Evolutionary conservation across 2,797 vertebrate genomes (phyloP), one percentile per base, ranked within the genome.

Genomic region (Clarias pachynema): DNA sequence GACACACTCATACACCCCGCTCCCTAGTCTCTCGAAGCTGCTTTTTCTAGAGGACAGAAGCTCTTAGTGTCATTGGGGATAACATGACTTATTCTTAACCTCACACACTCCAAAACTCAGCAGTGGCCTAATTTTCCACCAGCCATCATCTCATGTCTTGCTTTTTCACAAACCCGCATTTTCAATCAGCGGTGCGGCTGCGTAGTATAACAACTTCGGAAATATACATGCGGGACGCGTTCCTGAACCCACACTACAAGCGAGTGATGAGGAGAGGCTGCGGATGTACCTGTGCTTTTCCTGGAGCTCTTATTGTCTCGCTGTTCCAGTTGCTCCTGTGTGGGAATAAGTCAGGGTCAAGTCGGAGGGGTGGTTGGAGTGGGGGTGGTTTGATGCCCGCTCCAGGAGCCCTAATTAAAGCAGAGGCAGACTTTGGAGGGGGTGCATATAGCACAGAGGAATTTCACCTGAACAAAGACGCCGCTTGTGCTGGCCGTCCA

Each of bases 381-480:
- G 31, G 63, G 31, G 73, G 63, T 59, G 66, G 81, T 66, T 81
- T 66, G 34, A 72, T 84, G 63, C 80, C 74, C 34, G 60, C 65
- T 87, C 37, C 49, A 87, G 84, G 80, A 79, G 59, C 15, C 69
- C 84, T 89, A 85, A 89, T 89, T 89, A 87, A 89, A 88, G 81
- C 81, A 77, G 77, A 87, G 75, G 56, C 84, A 49, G 79, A 84
- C 59, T 31, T 15, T 31, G 60, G 72, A 72, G 63, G 83, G 66
- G 77, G 73, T 59, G 73, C 85, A 79, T 82, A 89, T 85, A 80
- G 79, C 57, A 59, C 62, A 12, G 14, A 89, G 84, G 90, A 85
- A 90, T 88, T 90, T 89, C 81, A 89, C 89, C 87, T 90, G 87
- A 89, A 91, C 90, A 90, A 90, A 91, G 88, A 84, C 70, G 6